Conservation (phyloP, 1,140 invertebrate species). For the Cyrtorhinus lividipennis region DNA sequence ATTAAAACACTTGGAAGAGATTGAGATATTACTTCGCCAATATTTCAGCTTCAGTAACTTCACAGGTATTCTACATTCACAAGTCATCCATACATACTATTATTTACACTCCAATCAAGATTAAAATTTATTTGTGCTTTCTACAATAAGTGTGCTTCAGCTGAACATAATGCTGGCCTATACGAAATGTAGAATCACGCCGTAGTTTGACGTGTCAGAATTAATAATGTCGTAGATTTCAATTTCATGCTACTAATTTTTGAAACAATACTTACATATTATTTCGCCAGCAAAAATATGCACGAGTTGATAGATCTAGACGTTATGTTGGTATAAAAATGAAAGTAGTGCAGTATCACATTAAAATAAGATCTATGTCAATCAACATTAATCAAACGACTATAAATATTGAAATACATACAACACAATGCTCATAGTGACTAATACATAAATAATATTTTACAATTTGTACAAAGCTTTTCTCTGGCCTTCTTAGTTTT, state of each 20-base stretch:
- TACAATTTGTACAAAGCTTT: background rate
- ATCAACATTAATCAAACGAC: background rate
- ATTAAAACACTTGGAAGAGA: background rate
- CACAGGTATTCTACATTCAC: background rate
- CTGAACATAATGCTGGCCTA: background rate
- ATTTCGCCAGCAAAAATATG: background rate
- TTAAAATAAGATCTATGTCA: background rate
- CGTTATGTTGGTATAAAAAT: background rate
- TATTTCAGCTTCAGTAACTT: background rate
- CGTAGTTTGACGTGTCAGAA: no score
- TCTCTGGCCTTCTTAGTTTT: background rate
- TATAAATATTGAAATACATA: background rate
- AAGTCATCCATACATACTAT: background rate
- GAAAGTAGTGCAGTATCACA: conserved; percentile 1
- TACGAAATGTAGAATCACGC: no score
- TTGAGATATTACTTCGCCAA: background rate
- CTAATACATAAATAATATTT: background rate
- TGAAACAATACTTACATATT: no score
- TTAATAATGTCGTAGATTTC: no score
- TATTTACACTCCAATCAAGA: background rate
- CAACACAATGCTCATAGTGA: background rate
- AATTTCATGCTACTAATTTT: no score
- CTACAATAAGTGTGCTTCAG: background rate
- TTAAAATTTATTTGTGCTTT: background rate
- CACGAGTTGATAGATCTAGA: background rate